Percentiles rank a stretch among this genome's conserved stretches.
phyloP scores from a whole-genome alignment of 2,888 invertebrate species.

The Drosophila nr. perissopoda region DNA sequence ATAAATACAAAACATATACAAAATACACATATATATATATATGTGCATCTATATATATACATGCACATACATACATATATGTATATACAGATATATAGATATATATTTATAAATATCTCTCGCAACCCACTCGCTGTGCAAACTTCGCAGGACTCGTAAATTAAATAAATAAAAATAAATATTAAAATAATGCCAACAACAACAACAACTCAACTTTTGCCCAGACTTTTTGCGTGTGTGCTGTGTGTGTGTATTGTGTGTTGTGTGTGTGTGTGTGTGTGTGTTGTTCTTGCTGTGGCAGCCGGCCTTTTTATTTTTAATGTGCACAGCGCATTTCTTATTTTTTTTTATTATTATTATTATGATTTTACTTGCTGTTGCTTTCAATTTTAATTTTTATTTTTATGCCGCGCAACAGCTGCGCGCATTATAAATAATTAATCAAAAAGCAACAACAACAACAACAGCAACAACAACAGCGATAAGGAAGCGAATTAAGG shows the following conservation, averaged over 20 bases:
- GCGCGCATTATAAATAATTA: slow-evolving; percentile 73
- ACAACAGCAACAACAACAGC: slow-evolving; percentile 41
- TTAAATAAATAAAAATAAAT: slow-evolving; percentile 79
- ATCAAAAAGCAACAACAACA: slow-evolving; percentile 55
- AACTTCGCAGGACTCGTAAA: slow-evolving; percentile 74
- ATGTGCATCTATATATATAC: neutral
- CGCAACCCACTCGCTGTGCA: slow-evolving; percentile 35
- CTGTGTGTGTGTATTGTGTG: slow-evolving; percentile 18
- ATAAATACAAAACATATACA: slow-evolving; percentile 68
- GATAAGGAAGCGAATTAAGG: slow-evolving; percentile 42
- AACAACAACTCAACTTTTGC: slow-evolving; percentile 35
- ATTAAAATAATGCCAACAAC: slow-evolving; percentile 61
- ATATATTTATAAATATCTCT: slow-evolving; percentile 15
- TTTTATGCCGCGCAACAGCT: slow-evolving; percentile 65
- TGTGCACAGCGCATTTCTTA: slow-evolving; percentile 30
- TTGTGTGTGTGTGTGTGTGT: slow-evolving; percentile 19
- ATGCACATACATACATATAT: neutral
- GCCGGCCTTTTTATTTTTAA: slow-evolving; percentile 60
- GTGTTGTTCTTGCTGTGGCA: slow-evolving; percentile 28
- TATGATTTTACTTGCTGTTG: slow-evolving; percentile 33
- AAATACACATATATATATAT: slow-evolving; percentile 28
- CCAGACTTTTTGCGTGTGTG: neutral
- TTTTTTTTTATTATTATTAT: slow-evolving; percentile 25
- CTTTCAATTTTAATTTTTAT: slow-evolving; percentile 50
- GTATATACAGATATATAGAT: slow-evolving; percentile 13